phyloP scores from a whole-genome alignment of 2,797 vertebrate genomes.

The Ctenochaetus hawaiiensis region DNA sequence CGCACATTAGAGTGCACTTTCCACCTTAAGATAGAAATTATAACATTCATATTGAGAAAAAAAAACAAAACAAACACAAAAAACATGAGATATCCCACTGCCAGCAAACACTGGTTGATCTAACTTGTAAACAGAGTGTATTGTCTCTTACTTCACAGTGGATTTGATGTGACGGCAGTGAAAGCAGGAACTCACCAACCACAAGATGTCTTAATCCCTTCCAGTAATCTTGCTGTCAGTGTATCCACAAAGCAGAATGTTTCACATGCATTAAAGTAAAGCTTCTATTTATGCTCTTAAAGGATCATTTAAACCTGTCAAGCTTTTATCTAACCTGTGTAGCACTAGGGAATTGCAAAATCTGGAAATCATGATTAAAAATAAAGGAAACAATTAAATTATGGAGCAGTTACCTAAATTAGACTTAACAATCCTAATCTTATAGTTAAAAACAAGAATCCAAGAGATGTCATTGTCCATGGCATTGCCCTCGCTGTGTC shows the following conservation, averaged over 20 bases:
- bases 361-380: background rate
- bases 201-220: slow-evolving; percentile 1
- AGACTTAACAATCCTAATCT: background rate
- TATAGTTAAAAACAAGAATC: background rate
- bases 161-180: background rate
- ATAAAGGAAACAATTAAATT: background rate
- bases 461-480: background rate
- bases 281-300: background rate
- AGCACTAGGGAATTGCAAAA: background rate
- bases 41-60: background rate
- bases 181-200: slow-evolving; percentile 2
- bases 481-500: background rate
- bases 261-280: slow-evolving; percentile 1
- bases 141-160: background rate
- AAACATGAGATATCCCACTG: background rate
- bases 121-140: background rate
- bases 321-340: background rate
- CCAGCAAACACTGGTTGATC: background rate
- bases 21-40: background rate
- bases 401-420: background rate
- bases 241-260: background rate
- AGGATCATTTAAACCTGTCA: background rate
- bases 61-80: no score
- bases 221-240: slow-evolving; percentile 9
- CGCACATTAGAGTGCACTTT: background rate